These are phyloP conservation scores for Eidolon dupreanum DNA, from an alignment of 2,797 vertebrate species.

Conservation along the genomic window DNA sequence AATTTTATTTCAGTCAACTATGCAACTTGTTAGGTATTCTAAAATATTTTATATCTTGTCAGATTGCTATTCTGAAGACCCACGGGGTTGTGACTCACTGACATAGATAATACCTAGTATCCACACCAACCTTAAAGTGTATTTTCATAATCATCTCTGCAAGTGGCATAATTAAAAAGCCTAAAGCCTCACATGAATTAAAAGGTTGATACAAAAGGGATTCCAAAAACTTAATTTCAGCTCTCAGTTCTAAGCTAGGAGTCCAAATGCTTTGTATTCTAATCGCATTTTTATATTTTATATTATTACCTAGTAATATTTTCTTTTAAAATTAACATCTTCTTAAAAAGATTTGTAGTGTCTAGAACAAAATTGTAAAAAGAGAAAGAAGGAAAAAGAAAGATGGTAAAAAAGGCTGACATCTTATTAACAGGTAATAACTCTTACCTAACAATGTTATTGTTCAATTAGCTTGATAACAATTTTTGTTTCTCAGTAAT, in stretches of 20 bases:
- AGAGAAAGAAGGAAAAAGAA: neutral
- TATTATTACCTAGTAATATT: neutral
- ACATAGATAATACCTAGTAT: neutral
- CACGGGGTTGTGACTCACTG: neutral
- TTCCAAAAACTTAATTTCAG: constrained; percentile 10
- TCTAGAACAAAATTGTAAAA: neutral
- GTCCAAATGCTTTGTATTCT: neutral
- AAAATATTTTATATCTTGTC: constrained; percentile 34
- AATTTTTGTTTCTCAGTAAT: neutral
- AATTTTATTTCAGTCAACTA: constrained; percentile 35
- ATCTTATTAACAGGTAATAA: neutral
- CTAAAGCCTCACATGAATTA: constrained; percentile 47
- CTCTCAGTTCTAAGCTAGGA: constrained; percentile 30
- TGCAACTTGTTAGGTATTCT: neutral
- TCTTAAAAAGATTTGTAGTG: neutral
- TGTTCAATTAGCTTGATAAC: constrained; percentile 6
- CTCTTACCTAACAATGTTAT: neutral
- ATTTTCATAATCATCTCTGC: neutral
- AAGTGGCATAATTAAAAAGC: constrained; percentile 38
- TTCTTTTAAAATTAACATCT: constrained; percentile 21
- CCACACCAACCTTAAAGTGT: neutral
- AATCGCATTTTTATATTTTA: no score
- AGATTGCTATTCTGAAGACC: constrained; percentile 20
- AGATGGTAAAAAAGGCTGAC: neutral
- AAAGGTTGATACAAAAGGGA: constrained; percentile 8